These are phyloP conservation scores for Charanyca ferruginea DNA, from an alignment of 2,888 invertebrate genomes.

Conservation along the genomic window DNA sequence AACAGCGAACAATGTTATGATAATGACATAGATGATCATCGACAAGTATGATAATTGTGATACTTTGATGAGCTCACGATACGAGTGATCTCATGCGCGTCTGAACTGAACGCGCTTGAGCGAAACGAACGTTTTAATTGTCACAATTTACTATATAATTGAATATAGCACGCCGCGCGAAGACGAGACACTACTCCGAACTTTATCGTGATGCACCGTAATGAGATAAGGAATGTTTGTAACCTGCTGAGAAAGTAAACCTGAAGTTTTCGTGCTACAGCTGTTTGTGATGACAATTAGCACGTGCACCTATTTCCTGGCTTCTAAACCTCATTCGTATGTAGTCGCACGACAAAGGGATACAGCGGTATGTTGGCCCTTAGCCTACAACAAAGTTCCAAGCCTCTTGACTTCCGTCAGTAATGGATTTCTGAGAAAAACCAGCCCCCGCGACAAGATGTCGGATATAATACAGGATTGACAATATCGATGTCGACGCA, in stretches of 20 bases:
- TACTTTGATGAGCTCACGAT: conserved; percentile 78
- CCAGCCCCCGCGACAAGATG: conserved; percentile 72
- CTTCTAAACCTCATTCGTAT: conserved; percentile 74
- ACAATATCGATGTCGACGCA: conserved; percentile 68
- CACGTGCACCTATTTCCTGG: conserved; percentile 79
- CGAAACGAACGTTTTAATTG: conserved; percentile 80
- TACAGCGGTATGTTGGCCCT: conserved; percentile 61
- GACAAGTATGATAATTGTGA: conserved; percentile 65
- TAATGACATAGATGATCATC: conserved; percentile 54
- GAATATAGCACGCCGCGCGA: conserved; percentile 60
- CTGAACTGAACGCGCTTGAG: conserved; percentile 61
- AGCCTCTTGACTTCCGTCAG: conserved; percentile 77
- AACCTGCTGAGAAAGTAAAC: conserved; percentile 73
- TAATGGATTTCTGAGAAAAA: conserved; percentile 79
- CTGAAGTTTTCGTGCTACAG: conserved; percentile 64
- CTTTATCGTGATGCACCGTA: conserved; percentile 58
- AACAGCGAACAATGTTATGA: conserved; percentile 46
- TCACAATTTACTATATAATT: conserved; percentile 77
- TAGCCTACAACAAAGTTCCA: conserved; percentile 41
- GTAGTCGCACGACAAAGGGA: conserved; percentile 68
- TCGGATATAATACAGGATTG: conserved; percentile 68
- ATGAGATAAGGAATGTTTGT: conserved; percentile 70
- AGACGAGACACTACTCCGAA: conserved; percentile 35
- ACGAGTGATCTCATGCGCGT: conserved; percentile 82
- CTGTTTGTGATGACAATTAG: conserved; percentile 79